phyloP scores from a whole-genome alignment of 2,888 invertebrate genomes.

The Pristionchus japonicus region DNA sequence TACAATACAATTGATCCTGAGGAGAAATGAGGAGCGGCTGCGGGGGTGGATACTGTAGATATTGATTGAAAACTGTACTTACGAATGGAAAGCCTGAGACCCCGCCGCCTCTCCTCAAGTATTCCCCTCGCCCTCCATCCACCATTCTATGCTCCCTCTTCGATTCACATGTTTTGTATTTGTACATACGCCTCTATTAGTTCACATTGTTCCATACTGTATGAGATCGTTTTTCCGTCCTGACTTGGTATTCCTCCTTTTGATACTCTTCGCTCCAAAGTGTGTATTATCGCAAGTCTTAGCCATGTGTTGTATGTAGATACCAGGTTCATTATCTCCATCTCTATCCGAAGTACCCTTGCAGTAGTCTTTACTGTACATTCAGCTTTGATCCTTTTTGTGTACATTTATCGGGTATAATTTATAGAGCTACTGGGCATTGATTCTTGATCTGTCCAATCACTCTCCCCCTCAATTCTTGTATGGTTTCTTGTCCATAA shows the following conservation, averaged over 20 bases:
- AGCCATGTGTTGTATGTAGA: slow-evolving; percentile 34
- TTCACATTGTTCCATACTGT: neutral
- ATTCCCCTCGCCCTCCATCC: neutral
- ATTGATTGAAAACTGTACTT: neutral
- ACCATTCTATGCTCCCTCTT: neutral
- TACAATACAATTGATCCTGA: neutral
- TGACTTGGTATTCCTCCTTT: slow-evolving; percentile 23
- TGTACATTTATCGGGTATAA: neutral
- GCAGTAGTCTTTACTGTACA: neutral
- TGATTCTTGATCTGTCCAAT: slow-evolving; percentile 8
- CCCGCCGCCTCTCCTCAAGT: slow-evolving; percentile 38
- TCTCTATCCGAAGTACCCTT: slow-evolving; percentile 8
- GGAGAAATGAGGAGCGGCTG: slow-evolving; percentile 31
- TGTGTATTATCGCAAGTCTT: slow-evolving; percentile 34
- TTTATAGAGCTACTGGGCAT: neutral
- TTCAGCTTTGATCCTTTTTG: neutral
- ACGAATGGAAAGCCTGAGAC: slow-evolving; percentile 39
- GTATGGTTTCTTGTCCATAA: slow-evolving; percentile 20
- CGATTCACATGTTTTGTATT: neutral
- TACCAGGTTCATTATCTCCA: neutral
- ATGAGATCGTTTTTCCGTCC: neutral
- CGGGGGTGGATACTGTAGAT: slow-evolving; percentile 21
- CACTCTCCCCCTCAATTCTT: neutral
- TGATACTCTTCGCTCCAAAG: slow-evolving; percentile 16
- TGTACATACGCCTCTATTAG: neutral